A percentile compares a stretch with the other conserved stretches of the same genome.
These are phyloP conservation scores for Aphodius sticticus DNA, from an alignment of 2,888 invertebrate genomes.

Conservation along the genomic window DNA sequence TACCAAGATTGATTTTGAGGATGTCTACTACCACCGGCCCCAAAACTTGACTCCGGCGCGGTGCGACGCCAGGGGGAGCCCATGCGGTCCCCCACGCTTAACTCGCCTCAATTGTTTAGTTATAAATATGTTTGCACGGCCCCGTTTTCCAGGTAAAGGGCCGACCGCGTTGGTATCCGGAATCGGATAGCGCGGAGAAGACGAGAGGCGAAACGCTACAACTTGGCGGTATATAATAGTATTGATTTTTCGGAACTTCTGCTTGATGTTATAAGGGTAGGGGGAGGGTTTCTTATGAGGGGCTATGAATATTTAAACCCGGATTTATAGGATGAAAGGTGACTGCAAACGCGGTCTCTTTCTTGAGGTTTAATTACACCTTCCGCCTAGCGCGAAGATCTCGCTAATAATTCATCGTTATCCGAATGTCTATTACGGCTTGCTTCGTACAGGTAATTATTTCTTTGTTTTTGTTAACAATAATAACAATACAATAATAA, in stretches of 20 bases:
- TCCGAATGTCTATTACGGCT: too few relatives aligned
- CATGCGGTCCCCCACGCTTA: not conserved
- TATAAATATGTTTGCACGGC: conserved; percentile 4
- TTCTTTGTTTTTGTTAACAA: too few relatives aligned
- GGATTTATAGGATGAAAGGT: not conserved
- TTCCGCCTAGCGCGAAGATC: not conserved
- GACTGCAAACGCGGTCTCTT: conserved; percentile 4
- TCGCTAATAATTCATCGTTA: too few relatives aligned
- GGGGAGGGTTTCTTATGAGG: not conserved
- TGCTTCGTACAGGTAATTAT: too few relatives aligned
- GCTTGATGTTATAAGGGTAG: not conserved
- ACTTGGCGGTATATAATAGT: not conserved
- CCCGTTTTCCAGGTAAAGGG: not conserved
- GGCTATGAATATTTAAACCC: not conserved
- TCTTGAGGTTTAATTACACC: conserved; percentile 4
- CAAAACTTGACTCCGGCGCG: not conserved
- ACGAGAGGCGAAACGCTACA: too few relatives aligned
- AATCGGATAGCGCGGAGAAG: too few relatives aligned
- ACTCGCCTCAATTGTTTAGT: conserved; percentile 4
- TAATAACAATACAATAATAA: too few relatives aligned
- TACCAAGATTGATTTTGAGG: not conserved
- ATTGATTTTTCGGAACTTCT: conserved; percentile 4
- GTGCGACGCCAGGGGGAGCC: not conserved
- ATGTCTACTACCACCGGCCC: not conserved
- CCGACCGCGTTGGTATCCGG: not conserved